Conservation (phyloP, 23 tunicate species). For the Trididemnum miniatum region DNA sequence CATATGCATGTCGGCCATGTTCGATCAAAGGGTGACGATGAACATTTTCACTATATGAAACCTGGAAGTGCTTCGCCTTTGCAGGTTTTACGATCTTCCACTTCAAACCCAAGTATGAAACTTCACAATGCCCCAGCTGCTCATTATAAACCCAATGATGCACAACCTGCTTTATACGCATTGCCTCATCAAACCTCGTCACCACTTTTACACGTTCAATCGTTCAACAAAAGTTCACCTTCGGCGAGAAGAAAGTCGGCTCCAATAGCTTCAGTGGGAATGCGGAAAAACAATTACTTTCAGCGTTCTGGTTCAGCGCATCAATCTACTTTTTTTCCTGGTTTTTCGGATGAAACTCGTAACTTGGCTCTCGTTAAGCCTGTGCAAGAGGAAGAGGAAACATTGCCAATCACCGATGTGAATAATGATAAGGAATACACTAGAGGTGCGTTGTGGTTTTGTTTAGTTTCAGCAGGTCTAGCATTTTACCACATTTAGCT, state of each 20-base stretch:
- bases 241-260: not conserved
- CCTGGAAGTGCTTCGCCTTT: not conserved
- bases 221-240: not conserved
- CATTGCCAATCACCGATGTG: not conserved
- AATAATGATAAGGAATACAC: constrained; percentile 49
- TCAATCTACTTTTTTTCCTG: not conserved
- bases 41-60: not conserved
- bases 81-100: not conserved
- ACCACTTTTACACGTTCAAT: not conserved
- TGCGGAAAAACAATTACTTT: not conserved
- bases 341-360: not conserved
- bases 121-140: not conserved
- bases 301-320: not conserved
- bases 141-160: not conserved
- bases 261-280: not conserved
- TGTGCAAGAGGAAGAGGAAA: not conserved
- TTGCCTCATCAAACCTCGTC: constrained; percentile 10
- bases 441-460: constrained; percentile 29
- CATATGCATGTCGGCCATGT: not conserved
- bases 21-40: not conserved
- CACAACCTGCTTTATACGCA: not conserved
- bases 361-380: not conserved
- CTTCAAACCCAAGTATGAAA: not conserved
- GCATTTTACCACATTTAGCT: no score
- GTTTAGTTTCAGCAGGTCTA: no score